phyloP scores from a whole-genome alignment of 2,113 vertebrate species.

The Solenodon paradoxus region DNA sequence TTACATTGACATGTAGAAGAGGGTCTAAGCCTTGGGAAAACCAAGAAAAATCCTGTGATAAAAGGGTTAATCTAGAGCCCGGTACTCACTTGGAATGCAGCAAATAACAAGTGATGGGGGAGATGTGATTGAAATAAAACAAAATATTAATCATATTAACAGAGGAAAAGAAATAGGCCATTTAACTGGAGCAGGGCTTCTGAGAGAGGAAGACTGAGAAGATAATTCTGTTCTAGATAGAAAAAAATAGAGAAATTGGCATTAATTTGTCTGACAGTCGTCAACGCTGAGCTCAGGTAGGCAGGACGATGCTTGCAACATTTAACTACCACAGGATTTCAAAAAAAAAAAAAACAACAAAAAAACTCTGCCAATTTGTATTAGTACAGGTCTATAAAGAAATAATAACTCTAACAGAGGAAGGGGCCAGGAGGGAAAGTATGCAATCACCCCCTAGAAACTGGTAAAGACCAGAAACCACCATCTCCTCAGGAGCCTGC shows the following conservation, averaged over 20 bases:
- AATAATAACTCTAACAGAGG: no score
- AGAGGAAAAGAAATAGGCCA: neutral
- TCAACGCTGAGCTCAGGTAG: rapidly evolving
- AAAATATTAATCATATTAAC: neutral
- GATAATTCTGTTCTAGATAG: neutral
- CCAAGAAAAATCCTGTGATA: neutral
- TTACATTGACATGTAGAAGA: neutral
- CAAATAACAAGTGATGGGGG: rapidly evolving
- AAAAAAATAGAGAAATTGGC: rapidly evolving
- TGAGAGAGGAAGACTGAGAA: neutral
- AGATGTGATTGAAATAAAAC: neutral
- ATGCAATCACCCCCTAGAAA: neutral
- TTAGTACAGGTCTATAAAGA: neutral
- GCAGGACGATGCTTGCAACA: neutral
- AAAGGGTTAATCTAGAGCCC: no score
- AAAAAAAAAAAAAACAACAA: neutral
- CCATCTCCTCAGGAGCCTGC: neutral
- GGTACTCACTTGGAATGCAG: neutral
- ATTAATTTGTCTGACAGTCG: no score
- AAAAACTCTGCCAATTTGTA: neutral
- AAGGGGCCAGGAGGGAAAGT: neutral
- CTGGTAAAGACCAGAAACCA: neutral
- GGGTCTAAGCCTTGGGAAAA: neutral
- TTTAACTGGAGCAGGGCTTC: neutral
- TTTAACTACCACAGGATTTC: rapidly evolving